Percentiles rank a stretch among this genome's conserved stretches.
Evolutionary conservation across 2,888 invertebrate genomes (phyloP).

Genomic region (Priocnemis perturbator): DNA sequence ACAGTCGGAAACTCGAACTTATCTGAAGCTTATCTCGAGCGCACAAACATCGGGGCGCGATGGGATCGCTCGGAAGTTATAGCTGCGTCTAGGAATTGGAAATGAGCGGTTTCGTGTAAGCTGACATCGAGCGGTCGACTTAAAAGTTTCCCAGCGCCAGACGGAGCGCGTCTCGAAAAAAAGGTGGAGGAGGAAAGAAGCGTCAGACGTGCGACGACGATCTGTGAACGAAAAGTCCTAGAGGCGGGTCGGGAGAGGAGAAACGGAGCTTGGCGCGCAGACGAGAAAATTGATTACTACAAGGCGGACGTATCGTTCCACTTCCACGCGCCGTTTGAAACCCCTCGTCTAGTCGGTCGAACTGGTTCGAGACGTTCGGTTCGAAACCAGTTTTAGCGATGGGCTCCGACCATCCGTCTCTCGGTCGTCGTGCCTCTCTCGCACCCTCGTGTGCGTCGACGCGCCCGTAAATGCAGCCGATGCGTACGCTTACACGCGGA

Average conservation of each 20-base stretch:
- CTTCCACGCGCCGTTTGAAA: conserved; percentile 33
- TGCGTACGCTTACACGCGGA: conserved; percentile 40
- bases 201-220: no score
- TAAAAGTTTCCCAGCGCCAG: conserved; percentile 4
- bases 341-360: conserved; percentile 42
- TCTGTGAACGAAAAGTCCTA: no score
- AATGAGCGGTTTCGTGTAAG: not conserved
- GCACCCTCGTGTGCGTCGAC: conserved; percentile 20
- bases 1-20: conserved; percentile 46
- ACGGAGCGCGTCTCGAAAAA: not conserved
- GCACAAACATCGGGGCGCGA: conserved; percentile 28
- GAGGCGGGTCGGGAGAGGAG: no score
- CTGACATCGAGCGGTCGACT: not conserved
- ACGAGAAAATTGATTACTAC: conserved; percentile 15
- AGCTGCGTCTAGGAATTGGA: no score
- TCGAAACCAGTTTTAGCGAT: conserved; percentile 53
- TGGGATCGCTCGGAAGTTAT: not conserved
- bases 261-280: not conserved
- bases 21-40: conserved; percentile 44
- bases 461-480: conserved; percentile 30
- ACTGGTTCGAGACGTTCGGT: conserved; percentile 54
- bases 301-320: conserved; percentile 46
- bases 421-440: conserved; percentile 40
- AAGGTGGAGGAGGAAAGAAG: not conserved
- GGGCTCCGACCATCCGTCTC: conserved; percentile 42